Conservation (phyloP, 2,797 vertebrate genomes). For the Argentina silus region DNA sequence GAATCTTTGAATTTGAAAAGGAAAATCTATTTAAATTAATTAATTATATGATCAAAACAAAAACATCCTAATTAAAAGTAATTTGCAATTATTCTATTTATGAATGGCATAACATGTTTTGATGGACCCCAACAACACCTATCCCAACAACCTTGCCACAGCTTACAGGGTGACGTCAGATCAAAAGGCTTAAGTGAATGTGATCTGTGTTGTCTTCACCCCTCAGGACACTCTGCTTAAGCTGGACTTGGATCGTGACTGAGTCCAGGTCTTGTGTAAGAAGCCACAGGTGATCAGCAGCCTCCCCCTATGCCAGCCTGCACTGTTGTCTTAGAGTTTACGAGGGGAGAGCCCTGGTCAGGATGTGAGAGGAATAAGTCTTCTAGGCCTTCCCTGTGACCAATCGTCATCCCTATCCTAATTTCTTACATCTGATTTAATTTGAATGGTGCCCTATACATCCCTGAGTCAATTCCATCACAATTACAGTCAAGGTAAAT, state of each 20-base stretch:
- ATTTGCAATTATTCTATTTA: background rate
- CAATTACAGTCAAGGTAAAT: background rate
- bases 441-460: background rate
- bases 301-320: background rate
- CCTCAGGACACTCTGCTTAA: constrained; percentile 67
- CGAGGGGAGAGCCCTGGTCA: background rate
- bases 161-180: background rate
- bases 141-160: background rate
- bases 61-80: background rate
- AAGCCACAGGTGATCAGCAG: background rate
- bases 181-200: constrained; percentile 19
- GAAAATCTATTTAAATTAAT: background rate
- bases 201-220: constrained; percentile 18
- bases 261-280: constrained; percentile 23
- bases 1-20: background rate
- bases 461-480: background rate
- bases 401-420: background rate
- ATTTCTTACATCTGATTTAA: background rate
- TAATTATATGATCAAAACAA: no score
- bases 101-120: background rate
- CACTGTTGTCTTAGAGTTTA: no score
- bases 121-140: background rate
- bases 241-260: constrained; percentile 61
- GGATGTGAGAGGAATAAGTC: background rate
- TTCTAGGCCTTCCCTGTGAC: background rate